phyloP scores from a whole-genome alignment of 2,113 vertebrate species.

The human (Homo sapiens) region GRCh38 chr4:8261501-8262000 shows the following conservation, averaged over 20 bases:
- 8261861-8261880: background rate
- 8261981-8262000: background rate
- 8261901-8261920: background rate
- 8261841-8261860: background rate
- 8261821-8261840: too few species aligned
- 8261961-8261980: background rate
- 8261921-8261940: background rate
- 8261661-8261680: background rate
- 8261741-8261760: background rate
- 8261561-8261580: background rate
- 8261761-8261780: background rate
- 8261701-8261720: background rate
- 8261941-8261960: too few species aligned
- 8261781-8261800: rapidly evolving
- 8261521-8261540: background rate
- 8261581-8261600: background rate
- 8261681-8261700: background rate
- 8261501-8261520: rapidly evolving
- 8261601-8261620: too few species aligned
- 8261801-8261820: too few species aligned
- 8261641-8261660: background rate
- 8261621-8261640: background rate
- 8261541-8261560: too few species aligned
- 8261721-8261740: background rate
- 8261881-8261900: too few species aligned